Base-by-base conservation (phyloP, 1,140 invertebrate species). In the Neodiprion lecontei region DNA sequence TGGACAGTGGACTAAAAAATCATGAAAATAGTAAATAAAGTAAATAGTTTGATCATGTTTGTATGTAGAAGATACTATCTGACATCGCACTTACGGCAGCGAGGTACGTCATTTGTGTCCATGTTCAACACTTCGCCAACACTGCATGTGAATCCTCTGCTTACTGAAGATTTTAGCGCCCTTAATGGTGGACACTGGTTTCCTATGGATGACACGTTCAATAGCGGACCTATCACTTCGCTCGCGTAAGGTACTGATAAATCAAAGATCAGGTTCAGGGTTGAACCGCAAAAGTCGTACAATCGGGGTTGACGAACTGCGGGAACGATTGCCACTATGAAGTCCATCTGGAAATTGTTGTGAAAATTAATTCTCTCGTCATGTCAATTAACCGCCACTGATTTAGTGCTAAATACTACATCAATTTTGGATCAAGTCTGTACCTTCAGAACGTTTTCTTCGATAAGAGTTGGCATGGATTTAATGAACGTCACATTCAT, bases 271-370 rank as follows among this genome's bases (percentile, higher is more conserved):
- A 98, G 90, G 79, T 94, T 96, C 49, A 99, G 84, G 7, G 97
- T 98, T 0, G 96, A 96, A 7, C 97, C 97, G 84, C 97, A 99
- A 1, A 98, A 91, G 79, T 99, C 96, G 83, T 98, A 99, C 0
- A 99, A 87, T 82, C 97, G 94, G 5, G 95, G 94, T 89, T 98
- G 96, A 75, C 92, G 91, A 40, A 98, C 92, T 14, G 94, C 93
- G 1, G 97, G 97, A 68, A 95, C 91, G 74, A 99, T 94, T n/a
- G 94, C 93, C 2, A 98, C 86, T 17, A 96, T 92, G 77, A 96
- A 98, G 83, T 96, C 95, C 87, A 96, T 95, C 89, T 91, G 74
- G 14, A 85, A 80, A 72, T 77, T 77, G 17, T 69, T n/a, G 11
- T 74, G 1, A 68, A 70, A 40, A 17, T 28, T 23, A 9, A 68